Evolutionary conservation across 2,888 invertebrate genomes (phyloP).

Genomic region (Boloria euphrosyne): DNA sequence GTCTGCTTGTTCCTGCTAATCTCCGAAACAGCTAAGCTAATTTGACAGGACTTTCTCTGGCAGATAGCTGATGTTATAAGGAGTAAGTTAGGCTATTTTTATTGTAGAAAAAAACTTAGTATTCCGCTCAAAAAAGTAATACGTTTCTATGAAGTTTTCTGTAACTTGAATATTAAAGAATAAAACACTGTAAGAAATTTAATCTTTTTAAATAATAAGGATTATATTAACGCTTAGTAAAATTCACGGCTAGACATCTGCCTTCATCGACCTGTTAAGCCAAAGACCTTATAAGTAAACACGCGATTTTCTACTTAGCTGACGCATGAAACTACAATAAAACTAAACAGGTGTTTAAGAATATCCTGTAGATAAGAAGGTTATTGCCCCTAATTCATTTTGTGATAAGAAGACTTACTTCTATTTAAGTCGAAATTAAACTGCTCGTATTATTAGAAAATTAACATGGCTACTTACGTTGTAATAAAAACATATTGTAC

Average conservation of each 20-base stretch:
- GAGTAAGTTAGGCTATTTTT: too few relatives aligned
- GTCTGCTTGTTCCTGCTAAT: too few relatives aligned
- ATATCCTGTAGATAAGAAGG: conserved; percentile 27
- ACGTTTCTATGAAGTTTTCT: background rate
- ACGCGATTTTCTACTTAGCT: conserved; percentile 40
- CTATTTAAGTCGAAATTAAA: too few relatives aligned
- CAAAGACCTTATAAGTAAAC: conserved; percentile 34
- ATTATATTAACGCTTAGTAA: background rate
- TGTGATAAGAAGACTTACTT: background rate
- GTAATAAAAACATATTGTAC: too few relatives aligned
- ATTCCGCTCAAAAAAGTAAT: too few relatives aligned
- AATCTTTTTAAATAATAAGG: background rate
- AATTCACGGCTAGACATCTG: conserved; percentile 17
- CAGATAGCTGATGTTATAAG: too few relatives aligned
- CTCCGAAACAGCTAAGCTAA: too few relatives aligned
- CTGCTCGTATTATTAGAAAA: too few relatives aligned
- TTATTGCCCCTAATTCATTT: conserved; percentile 9
- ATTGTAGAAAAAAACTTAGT: too few relatives aligned
- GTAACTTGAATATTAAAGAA: background rate
- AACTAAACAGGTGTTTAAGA: conserved; percentile 31
- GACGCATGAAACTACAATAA: conserved; percentile 33
- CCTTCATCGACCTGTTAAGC: conserved; percentile 29
- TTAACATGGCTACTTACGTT: too few relatives aligned
- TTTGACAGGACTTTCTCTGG: too few relatives aligned
- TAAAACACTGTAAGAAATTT: background rate